A percentile compares a stretch with the other conserved stretches of the same genome.
phyloP scores from a whole-genome alignment of 2,888 invertebrate genomes.

The Cephus nigrinus region DNA sequence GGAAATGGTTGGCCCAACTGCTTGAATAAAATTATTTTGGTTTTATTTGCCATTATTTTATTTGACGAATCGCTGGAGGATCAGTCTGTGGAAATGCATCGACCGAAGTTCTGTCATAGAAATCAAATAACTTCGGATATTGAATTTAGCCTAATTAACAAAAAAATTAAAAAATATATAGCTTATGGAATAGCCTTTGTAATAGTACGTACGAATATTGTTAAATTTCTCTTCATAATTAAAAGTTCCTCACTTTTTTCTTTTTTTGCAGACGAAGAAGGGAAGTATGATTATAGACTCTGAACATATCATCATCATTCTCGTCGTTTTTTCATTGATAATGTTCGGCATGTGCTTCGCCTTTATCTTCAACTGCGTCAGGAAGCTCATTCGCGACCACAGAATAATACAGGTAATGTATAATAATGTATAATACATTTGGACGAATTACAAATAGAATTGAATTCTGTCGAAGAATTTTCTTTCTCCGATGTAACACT shows the following conservation, averaged over 20 bases:
- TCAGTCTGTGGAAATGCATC: too few relatives aligned
- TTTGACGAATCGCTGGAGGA: background rate
- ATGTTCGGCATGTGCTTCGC: slow-evolving; percentile 89
- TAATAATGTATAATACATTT: background rate
- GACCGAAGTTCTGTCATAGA: too few relatives aligned
- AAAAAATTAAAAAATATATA: too few relatives aligned
- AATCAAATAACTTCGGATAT: too few relatives aligned
- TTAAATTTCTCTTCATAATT: background rate
- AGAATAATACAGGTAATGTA: slow-evolving; percentile 83
- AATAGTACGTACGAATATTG: background rate
- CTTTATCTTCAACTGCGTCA: slow-evolving; percentile 87
- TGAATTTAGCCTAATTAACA: too few relatives aligned
- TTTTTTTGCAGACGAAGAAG: slow-evolving; percentile 45
- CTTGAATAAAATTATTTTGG: background rate
- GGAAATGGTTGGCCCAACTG: background rate
- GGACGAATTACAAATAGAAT: too few relatives aligned
- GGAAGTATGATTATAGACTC: slow-evolving; percentile 65
- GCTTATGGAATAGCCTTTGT: background rate
- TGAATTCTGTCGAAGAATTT: too few relatives aligned
- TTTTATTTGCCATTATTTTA: background rate
- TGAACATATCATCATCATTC: slow-evolving; percentile 85
- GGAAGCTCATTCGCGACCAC: slow-evolving; percentile 88
- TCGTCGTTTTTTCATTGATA: slow-evolving; percentile 88
- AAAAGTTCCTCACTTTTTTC: background rate
- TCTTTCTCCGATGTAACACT: too few relatives aligned